Percentiles rank a stretch among this genome's conserved stretches.
These are phyloP conservation scores for Mactra quadrangularis DNA, from an alignment of 1,140 invertebrate species.

Conservation along the genomic window DNA sequence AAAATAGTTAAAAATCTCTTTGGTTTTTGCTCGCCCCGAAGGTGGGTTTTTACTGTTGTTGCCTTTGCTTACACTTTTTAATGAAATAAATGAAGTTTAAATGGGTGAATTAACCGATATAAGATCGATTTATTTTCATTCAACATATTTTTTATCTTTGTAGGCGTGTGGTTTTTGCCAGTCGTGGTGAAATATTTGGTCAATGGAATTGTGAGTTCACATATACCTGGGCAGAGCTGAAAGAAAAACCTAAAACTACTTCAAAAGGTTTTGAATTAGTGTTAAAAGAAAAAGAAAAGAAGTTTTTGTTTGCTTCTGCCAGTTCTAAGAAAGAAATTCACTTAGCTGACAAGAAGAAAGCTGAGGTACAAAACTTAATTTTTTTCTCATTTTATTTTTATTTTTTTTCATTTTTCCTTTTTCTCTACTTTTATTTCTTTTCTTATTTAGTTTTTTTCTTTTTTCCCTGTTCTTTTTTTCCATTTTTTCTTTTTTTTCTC, in stretches of 20 bases:
- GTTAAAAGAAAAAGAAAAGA: conserved; percentile 82
- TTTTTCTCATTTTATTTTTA: neutral
- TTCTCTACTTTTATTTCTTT: neutral
- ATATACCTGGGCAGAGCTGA: conserved; percentile 79
- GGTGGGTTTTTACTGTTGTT: too few relatives aligned
- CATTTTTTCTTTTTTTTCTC: too few relatives aligned
- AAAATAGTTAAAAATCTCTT: too few relatives aligned
- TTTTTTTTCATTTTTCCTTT: neutral
- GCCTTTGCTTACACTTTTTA: too few relatives aligned
- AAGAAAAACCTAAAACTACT: conserved; percentile 77
- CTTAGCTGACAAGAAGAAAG: conserved; percentile 72
- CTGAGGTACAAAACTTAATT: conserved; percentile 61
- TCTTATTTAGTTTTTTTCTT: neutral
- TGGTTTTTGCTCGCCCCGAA: too few relatives aligned
- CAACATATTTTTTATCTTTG: conserved; percentile 5
- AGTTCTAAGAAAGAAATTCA: conserved; percentile 77
- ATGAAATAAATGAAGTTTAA: too few relatives aligned
- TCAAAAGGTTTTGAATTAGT: conserved; percentile 80
- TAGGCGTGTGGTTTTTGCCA: conserved; percentile 83
- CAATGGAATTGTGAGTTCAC: conserved; percentile 83
- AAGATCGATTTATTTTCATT: too few relatives aligned
- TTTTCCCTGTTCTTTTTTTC: neutral
- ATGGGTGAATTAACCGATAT: too few relatives aligned
- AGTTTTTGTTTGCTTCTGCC: conserved; percentile 74
- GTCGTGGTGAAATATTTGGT: conserved; percentile 84